Percentiles rank a stretch among this genome's conserved stretches.
phyloP scores from a whole-genome alignment of 2,797 vertebrate species.

The Aplochiton taeniatus region DNA sequence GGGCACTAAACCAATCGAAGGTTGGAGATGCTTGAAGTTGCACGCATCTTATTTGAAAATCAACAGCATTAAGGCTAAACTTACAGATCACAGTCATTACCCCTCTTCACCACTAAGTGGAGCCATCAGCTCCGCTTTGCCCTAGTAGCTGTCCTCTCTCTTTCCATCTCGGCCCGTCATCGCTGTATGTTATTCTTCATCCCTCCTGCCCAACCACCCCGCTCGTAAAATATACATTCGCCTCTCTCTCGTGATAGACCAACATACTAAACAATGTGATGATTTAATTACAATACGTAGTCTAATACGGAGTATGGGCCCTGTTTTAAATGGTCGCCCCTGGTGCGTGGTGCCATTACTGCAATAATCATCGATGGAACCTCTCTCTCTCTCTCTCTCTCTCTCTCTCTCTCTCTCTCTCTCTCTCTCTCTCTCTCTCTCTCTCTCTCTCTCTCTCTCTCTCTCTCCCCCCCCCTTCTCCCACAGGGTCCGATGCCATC shows the following conservation, averaged over 20 bases:
- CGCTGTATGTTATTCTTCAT: neutral
- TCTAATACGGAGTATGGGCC: no score
- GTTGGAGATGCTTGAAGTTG: no score
- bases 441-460: neutral
- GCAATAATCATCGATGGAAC: neutral
- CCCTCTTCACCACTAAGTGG: conserved; percentile 14
- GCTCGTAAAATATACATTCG: neutral
- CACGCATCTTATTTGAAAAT: no score
- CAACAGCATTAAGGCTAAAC: no score
- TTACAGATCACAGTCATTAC: neutral
- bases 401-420: neutral
- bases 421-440: no score
- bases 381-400: neutral
- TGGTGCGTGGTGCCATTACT: conserved; percentile 52
- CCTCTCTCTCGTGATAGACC: neutral
- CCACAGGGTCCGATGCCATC: conserved; percentile 91
- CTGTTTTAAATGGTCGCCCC: conserved; percentile 19
- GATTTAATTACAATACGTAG: no score
- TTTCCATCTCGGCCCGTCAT: neutral
- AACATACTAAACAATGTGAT: no score
- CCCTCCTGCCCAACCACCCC: neutral
- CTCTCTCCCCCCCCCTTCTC: neutral
- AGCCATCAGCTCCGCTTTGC: neutral
- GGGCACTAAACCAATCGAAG: no score
- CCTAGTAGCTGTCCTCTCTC: neutral